Percentiles rank a stretch among this genome's conserved stretches.
phyloP scores from a whole-genome alignment of 2,797 vertebrate species.

The Rachycentron canadum region DNA sequence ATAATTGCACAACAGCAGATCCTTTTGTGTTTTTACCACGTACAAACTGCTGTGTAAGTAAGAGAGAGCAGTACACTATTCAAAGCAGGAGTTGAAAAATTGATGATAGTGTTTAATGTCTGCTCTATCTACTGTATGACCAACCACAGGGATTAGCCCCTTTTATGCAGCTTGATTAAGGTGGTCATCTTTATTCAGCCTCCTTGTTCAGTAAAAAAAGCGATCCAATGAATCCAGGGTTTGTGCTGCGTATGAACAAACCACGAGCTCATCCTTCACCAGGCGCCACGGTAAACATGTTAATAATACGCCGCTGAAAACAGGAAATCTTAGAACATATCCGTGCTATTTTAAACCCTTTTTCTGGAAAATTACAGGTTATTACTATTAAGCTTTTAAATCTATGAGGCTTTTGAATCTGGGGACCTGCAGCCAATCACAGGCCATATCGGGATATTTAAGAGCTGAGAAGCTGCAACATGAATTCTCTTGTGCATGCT shows the following conservation, averaged over 20 bases:
- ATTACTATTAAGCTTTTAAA: too few species aligned
- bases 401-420: too few species aligned
- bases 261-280: conserved; percentile 25
- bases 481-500: too few species aligned
- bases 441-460: too few species aligned
- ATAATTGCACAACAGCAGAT: conserved; percentile 12
- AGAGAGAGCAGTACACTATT: neutral
- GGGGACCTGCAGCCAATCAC: too few species aligned
- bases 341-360: too few species aligned
- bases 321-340: too few species aligned
- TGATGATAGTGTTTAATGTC: neutral
- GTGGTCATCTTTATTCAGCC: neutral
- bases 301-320: neutral
- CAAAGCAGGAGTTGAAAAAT: neutral
- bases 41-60: conserved; percentile 16
- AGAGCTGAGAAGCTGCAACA: too few species aligned
- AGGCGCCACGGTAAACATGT: neutral
- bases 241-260: conserved; percentile 28
- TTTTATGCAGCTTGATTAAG: too few species aligned
- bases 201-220: neutral
- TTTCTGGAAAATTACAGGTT: too few species aligned
- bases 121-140: neutral
- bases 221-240: neutral
- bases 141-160: neutral
- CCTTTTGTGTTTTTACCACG: conserved; percentile 5